A percentile compares a stretch with the other conserved stretches of the same genome.
Evolutionary conservation across 2,797 vertebrate species (phyloP).

Genomic region (Amphiprion clarkii): DNA sequence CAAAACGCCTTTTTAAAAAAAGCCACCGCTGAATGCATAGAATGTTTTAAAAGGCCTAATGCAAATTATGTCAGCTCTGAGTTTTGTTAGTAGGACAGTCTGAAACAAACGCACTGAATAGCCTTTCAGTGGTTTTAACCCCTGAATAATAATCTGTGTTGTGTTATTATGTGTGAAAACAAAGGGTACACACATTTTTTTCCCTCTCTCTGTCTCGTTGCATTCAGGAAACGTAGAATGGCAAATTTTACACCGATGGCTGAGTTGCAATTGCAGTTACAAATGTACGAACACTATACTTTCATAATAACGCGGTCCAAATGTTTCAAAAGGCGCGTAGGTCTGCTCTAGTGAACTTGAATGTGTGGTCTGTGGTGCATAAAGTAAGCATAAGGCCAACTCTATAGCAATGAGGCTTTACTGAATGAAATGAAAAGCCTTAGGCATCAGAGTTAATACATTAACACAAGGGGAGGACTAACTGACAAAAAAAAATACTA

Average conservation of each 20-base stretch:
- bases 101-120: constrained; percentile 81
- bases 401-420: constrained; percentile 76
- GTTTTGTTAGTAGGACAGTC: constrained; percentile 50
- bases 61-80: constrained; percentile 73
- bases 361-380: constrained; percentile 85
- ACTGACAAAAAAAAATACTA: constrained; percentile 64
- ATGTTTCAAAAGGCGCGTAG: constrained; percentile 79
- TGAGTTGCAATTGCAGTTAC: constrained; percentile 81
- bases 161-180: constrained; percentile 83
- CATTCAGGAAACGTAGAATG: constrained; percentile 74
- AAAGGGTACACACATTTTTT: constrained; percentile 76
- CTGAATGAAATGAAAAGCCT: constrained; percentile 82
- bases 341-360: constrained; percentile 86
- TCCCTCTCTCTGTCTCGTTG: constrained; percentile 64
- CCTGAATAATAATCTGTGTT: constrained; percentile 83
- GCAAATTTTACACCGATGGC: constrained; percentile 81
- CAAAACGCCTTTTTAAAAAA: constrained; percentile 77
- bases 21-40: constrained; percentile 72
- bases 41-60: constrained; percentile 79
- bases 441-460: constrained; percentile 76
- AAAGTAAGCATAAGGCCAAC: constrained; percentile 85
- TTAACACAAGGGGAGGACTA: constrained; percentile 65
- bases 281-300: constrained; percentile 79
- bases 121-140: constrained; percentile 80
- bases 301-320: constrained; percentile 78